Evolutionary conservation across 2,797 vertebrate species (phyloP), one percentile per base, ranked within the genome.

Genomic region (Acanthis flammea): DNA sequence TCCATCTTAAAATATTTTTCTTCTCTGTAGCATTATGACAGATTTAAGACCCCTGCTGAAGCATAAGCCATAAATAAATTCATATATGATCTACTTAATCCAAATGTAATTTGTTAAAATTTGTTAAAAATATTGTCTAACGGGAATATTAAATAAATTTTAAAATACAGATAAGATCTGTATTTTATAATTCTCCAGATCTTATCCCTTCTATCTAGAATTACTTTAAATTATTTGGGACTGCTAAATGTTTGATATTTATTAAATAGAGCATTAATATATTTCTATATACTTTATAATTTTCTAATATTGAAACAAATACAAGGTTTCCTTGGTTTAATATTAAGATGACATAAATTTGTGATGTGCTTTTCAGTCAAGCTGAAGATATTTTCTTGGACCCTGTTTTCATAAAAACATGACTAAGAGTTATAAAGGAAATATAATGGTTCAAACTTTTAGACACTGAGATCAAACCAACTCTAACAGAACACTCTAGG

Each of bases 1-100:
- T 81, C 39, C 24, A 50, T 81, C 65, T 79, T 89, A 63, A 53
- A 83, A 39, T 87, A 60, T 79, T 92, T 92, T 75, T 86, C 9
- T 78, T 62, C 63, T 90, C n/a, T 79, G 30, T 75, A 61, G 28
- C 53, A 41, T 89, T 92, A 44, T 39, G 76, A 73, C 33, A 91
- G 63, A 66, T 94, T 94, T 92, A 86, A 85, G 55, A 86, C 19
- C 51, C 58, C 77, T 88, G 79, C 41, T n/a, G 70, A 91, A 88
- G 72, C 28, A 18, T 51, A 68, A 90, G 41, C 54, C 41, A 47
- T 72, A 90, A 91, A 93, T 77, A 81, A 82, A 88, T 73, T n/a
- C 78, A 74, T 72, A 81, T 15, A 37, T 8, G 6, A 37, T 62
- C 48, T 92, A 92, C 65, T 81, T 72, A 97, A 84, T 86, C 27